A percentile compares a stretch with the other conserved stretches of the same genome.
These are phyloP conservation scores for Xiphorhynchus elegans DNA, from an alignment of 2,113 vertebrate species.

Conservation along the genomic window DNA sequence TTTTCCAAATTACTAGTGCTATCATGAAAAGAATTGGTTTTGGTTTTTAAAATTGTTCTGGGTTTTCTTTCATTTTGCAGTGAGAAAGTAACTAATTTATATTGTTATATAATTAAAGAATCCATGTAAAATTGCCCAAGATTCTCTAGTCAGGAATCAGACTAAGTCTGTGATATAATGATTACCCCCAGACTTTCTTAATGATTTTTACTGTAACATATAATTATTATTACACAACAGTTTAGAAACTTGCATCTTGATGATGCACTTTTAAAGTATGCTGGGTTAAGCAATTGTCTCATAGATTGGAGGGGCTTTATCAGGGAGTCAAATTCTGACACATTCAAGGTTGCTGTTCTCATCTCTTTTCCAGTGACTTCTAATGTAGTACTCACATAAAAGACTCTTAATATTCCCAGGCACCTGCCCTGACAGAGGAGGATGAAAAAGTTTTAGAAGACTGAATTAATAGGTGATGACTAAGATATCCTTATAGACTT, in stretches of 20 bases:
- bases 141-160: not conserved
- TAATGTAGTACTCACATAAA: not conserved
- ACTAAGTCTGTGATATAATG: not conserved
- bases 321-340: not conserved
- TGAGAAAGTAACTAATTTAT: not conserved
- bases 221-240: constrained; percentile 59
- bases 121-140: not conserved
- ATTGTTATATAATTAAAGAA: not conserved
- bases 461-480: not conserved
- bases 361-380: not conserved
- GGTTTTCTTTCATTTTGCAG: not conserved
- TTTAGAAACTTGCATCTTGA: constrained; percentile 12
- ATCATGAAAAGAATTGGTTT: not conserved
- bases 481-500: not conserved
- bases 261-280: constrained; percentile 34
- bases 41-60: not conserved
- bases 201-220: constrained; percentile 42
- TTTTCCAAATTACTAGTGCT: not conserved
- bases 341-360: not conserved
- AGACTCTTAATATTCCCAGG: not conserved
- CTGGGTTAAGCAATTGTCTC: constrained; percentile 31
- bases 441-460: not conserved
- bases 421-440: not conserved
- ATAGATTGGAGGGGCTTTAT: constrained; percentile 6
- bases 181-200: constrained; percentile 35